Evolutionary conservation across 2,113 vertebrate species (phyloP).

Genomic region (Seriola dumerili): DNA sequence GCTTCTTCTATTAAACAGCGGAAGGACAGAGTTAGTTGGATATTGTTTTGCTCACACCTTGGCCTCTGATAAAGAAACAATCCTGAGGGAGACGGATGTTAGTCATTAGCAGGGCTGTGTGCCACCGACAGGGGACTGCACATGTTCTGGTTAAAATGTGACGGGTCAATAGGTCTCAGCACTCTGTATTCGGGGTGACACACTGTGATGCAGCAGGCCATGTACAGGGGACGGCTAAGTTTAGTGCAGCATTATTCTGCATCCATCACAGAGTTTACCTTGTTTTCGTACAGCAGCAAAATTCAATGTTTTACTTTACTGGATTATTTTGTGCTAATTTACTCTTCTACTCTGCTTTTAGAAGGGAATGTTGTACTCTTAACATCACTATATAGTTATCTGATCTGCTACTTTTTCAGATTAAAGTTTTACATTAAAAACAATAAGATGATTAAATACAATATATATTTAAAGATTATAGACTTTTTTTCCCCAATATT

Average conservation of each 20-base stretch:
- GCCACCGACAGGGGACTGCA: constrained; percentile 16
- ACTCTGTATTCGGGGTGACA: neutral
- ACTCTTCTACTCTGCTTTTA: neutral
- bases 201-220: neutral
- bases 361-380: neutral
- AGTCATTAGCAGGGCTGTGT: constrained; percentile 57
- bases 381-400: neutral
- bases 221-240: neutral
- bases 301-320: neutral
- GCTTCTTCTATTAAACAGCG: constrained; percentile 66
- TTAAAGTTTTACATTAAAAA: neutral
- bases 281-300: neutral
- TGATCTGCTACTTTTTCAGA: neutral
- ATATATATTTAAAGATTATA: too few species aligned
- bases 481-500: too few species aligned
- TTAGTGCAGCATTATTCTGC: constrained; percentile 21
- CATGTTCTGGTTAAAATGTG: constrained; percentile 38
- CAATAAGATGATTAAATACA: neutral
- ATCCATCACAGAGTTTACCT: constrained; percentile 10
- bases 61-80: constrained; percentile 52
- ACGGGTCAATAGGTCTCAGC: constrained; percentile 61
- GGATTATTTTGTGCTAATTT: neutral
- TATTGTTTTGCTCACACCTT: constrained; percentile 75
- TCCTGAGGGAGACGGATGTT: constrained; percentile 59
- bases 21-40: constrained; percentile 74